phyloP scores from a whole-genome alignment of 2,113 vertebrate species.

The Shinisaurus crocodilurus region DNA sequence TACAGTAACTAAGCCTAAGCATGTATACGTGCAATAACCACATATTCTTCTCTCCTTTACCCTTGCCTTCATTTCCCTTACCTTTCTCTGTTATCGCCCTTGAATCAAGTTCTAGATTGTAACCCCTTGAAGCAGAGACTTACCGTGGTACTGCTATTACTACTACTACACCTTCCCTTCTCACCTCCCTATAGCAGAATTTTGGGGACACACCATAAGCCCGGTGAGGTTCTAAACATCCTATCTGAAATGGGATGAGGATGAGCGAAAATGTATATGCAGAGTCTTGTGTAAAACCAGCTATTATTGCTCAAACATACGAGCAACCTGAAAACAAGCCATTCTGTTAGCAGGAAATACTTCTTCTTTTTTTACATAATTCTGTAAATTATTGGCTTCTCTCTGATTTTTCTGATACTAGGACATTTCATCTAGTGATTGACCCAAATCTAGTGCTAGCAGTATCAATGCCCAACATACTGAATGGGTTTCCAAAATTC shows the following conservation, averaged over 20 bases:
- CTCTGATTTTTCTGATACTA: slow-evolving; percentile 37
- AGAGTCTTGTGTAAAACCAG: background rate
- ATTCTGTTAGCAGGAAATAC: background rate
- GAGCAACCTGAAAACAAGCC: background rate
- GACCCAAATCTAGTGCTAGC: slow-evolving; percentile 66
- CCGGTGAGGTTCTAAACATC: background rate
- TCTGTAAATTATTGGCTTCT: background rate
- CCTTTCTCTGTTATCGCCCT: background rate
- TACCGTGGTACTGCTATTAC: background rate
- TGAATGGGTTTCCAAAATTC: slow-evolving; percentile 13
- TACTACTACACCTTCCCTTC: background rate
- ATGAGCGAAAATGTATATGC: background rate
- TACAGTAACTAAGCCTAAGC: background rate
- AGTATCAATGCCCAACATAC: slow-evolving; percentile 51
- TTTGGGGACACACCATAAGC: background rate
- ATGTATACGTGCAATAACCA: background rate
- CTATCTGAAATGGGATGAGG: background rate
- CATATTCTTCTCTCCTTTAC: background rate
- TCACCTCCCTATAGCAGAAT: background rate
- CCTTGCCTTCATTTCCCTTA: background rate
- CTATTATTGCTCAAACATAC: background rate
- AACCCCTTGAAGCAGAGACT: background rate
- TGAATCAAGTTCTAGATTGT: background rate
- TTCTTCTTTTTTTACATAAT: background rate
- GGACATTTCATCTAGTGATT: slow-evolving; percentile 63